Evolutionary conservation across 2,113 vertebrate species (phyloP).

Genomic region (Orientallactaga bullata): DNA sequence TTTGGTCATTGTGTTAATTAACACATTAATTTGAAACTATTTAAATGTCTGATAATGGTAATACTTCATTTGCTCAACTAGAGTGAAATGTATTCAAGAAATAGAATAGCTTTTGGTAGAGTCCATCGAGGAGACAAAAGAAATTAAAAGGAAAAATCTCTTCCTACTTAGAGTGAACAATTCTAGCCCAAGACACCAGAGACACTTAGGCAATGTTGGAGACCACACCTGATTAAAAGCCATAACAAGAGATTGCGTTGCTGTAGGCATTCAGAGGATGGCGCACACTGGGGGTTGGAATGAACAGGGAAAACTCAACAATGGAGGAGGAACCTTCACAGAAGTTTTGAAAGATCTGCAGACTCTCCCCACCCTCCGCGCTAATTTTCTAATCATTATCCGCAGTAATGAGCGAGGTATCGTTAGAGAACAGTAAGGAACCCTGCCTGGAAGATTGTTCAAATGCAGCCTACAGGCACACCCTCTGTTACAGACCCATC

Average conservation of each 20-base stretch:
- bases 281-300: not conserved
- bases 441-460: conserved; percentile 42
- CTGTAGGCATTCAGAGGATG: not conserved
- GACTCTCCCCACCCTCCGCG: not conserved
- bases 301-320: conserved; percentile 48
- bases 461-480: not conserved
- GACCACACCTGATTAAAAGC: conserved; percentile 13
- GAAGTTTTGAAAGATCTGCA: conserved; percentile 43
- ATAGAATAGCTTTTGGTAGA: not conserved
- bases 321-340: conserved; percentile 51
- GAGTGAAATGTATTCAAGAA: conserved; percentile 20
- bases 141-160: not conserved
- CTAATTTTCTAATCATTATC: conserved; percentile 68
- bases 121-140: not conserved
- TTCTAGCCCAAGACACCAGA: not conserved
- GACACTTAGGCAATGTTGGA: not conserved
- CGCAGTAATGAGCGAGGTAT: conserved; percentile 17
- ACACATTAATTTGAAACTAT: conserved; percentile 51
- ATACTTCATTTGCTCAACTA: conserved; percentile 34
- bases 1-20: conserved; percentile 32
- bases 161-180: not conserved
- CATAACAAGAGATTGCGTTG: not conserved
- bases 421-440: conserved; percentile 55
- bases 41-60: conserved; percentile 41
- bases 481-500: not conserved